These are phyloP conservation scores for Scaptomyza polygonia DNA, from an alignment of 2,888 invertebrate species.

Conservation along the genomic window DNA sequence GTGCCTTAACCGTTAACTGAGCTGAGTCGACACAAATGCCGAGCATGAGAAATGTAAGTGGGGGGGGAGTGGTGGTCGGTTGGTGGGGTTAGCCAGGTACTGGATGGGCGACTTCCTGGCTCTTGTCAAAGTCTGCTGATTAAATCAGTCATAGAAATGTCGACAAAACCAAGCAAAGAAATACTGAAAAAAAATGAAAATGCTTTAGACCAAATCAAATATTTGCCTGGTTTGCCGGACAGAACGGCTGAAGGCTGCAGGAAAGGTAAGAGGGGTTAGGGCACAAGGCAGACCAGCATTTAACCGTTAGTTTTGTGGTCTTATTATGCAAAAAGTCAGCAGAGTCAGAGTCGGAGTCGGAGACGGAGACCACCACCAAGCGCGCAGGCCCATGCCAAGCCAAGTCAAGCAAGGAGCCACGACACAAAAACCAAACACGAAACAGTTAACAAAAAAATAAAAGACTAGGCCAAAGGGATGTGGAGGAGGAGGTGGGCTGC, in stretches of 20 bases:
- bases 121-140: slow-evolving; percentile 80
- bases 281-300: slow-evolving; percentile 59
- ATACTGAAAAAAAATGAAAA: slow-evolving; percentile 41
- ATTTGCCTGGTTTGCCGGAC: slow-evolving; percentile 63
- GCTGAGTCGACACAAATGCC: slow-evolving; percentile 66
- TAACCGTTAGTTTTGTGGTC: slow-evolving; percentile 80
- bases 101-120: slow-evolving; percentile 72
- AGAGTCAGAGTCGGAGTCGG: slow-evolving; percentile 56
- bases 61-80: neutral
- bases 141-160: slow-evolving; percentile 82
- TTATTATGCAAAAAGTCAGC: slow-evolving; percentile 77
- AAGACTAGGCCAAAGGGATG: slow-evolving; percentile 40
- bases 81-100: slow-evolving; percentile 41
- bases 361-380: slow-evolving; percentile 71
- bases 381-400: slow-evolving; percentile 30
- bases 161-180: slow-evolving; percentile 39
- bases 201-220: slow-evolving; percentile 78
- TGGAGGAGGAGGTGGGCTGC: slow-evolving; percentile 13
- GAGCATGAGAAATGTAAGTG: neutral
- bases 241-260: slow-evolving; percentile 32
- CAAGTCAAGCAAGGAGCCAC: slow-evolving; percentile 59
- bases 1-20: slow-evolving; percentile 44
- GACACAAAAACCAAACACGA: slow-evolving; percentile 74
- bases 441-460: slow-evolving; percentile 66
- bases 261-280: neutral